phyloP scores from a whole-genome alignment of 2,888 invertebrate genomes.

The Shargacucullia verbasci region DNA sequence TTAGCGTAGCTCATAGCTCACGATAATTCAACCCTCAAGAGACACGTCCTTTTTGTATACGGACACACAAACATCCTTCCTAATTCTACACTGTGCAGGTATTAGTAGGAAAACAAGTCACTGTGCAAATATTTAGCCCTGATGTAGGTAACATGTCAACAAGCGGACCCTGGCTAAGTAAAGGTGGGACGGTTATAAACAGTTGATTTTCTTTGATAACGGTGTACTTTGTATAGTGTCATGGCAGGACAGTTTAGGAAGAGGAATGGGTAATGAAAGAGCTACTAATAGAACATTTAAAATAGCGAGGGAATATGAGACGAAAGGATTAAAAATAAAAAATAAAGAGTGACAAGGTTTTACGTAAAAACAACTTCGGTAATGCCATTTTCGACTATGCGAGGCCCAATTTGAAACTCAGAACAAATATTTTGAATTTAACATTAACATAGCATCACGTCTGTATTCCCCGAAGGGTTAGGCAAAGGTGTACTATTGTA shows the following conservation, averaged over 20 bases:
- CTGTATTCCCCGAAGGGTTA: no score
- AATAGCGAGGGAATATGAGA: no score
- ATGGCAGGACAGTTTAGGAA: not conserved
- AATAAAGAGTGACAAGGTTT: no score
- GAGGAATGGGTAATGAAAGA: no score
- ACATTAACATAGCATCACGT: no score
- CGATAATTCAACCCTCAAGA: not conserved
- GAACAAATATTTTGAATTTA: no score
- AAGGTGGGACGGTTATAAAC: constrained; percentile 4
- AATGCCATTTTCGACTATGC: no score
- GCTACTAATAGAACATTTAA: no score
- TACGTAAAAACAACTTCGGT: no score
- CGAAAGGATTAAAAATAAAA: no score
- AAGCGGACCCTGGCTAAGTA: constrained; percentile 21
- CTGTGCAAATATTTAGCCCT: constrained; percentile 51
- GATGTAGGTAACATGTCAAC: constrained; percentile 27
- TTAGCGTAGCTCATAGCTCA: constrained; percentile 11
- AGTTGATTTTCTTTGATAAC: constrained; percentile 14
- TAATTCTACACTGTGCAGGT: constrained; percentile 43
- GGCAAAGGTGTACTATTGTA: no score
- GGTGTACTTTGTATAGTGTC: not conserved
- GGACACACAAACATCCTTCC: constrained; percentile 17
- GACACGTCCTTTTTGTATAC: constrained; percentile 2
- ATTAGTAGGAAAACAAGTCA: constrained; percentile 46
- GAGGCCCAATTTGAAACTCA: no score